These are phyloP conservation scores for Arremon brunneinucha DNA, from an alignment of 2,797 vertebrate species.

Conservation along the genomic window DNA sequence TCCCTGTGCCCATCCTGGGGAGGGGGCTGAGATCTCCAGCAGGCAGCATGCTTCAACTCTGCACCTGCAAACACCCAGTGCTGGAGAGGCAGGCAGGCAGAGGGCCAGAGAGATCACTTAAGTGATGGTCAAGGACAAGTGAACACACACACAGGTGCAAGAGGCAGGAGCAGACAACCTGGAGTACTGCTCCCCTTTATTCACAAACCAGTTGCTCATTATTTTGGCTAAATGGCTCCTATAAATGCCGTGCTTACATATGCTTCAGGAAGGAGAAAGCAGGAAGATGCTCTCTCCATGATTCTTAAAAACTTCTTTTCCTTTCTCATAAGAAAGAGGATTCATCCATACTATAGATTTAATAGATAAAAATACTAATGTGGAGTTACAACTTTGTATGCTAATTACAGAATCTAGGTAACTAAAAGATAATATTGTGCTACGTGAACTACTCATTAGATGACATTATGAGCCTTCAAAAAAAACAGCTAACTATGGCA, in stretches of 20 bases:
- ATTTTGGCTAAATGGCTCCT: background rate
- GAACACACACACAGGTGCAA: background rate
- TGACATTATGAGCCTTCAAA: background rate
- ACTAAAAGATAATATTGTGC: background rate
- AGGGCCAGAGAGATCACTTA: no score
- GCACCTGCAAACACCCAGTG: accelerated
- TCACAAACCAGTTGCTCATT: background rate
- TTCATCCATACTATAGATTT: background rate
- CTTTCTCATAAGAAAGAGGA: background rate
- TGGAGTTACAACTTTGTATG: background rate
- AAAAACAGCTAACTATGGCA: background rate
- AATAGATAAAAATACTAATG: background rate
- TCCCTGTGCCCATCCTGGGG: background rate
- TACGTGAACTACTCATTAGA: background rate
- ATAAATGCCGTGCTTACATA: background rate
- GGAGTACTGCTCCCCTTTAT: background rate
- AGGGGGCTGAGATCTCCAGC: accelerated
- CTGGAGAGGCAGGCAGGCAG: background rate
- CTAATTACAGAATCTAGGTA: background rate
- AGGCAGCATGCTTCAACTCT: accelerated
- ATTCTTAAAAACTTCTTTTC: background rate
- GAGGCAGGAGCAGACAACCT: accelerated
- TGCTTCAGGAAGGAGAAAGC: background rate
- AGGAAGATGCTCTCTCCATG: background rate
- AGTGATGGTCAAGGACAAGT: background rate